Evolutionary conservation across 2,113 vertebrate species (phyloP).

Genomic region (Notarius lentiginosus): DNA sequence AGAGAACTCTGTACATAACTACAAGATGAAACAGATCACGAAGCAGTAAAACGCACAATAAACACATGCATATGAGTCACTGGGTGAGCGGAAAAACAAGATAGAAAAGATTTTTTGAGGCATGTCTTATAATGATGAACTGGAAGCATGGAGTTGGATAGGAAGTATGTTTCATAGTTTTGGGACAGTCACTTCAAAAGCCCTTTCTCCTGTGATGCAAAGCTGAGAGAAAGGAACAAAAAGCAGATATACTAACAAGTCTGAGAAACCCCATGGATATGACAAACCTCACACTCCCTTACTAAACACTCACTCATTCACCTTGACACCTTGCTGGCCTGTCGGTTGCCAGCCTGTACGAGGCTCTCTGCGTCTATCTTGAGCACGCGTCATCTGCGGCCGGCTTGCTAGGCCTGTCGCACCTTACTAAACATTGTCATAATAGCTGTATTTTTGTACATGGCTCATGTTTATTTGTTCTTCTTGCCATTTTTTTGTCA

Average conservation of each 20-base stretch:
- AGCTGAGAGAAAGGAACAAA: not conserved
- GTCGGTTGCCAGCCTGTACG: too few species aligned
- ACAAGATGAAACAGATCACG: not conserved
- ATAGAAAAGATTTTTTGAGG: not conserved
- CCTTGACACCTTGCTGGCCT: too few species aligned
- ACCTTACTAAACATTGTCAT: too few species aligned
- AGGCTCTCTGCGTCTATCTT: too few species aligned
- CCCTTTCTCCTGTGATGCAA: not conserved
- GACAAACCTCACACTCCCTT: not conserved
- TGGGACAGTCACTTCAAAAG: not conserved
- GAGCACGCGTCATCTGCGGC: too few species aligned
- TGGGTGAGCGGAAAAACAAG: not conserved
- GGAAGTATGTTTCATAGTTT: not conserved
- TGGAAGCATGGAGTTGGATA: not conserved
- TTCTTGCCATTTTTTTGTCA: not conserved
- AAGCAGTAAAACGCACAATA: not conserved
- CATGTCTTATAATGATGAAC: not conserved
- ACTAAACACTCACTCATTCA: not conserved
- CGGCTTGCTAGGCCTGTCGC: too few species aligned
- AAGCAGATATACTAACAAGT: not conserved
- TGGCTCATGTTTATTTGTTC: not conserved
- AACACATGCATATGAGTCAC: not conserved
- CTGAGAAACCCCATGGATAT: not conserved
- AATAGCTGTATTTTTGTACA: not conserved
- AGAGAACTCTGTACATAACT: not conserved